These are phyloP conservation scores for Stomorhina lunata DNA, from an alignment of 2,888 invertebrate genomes.

Conservation along the genomic window DNA sequence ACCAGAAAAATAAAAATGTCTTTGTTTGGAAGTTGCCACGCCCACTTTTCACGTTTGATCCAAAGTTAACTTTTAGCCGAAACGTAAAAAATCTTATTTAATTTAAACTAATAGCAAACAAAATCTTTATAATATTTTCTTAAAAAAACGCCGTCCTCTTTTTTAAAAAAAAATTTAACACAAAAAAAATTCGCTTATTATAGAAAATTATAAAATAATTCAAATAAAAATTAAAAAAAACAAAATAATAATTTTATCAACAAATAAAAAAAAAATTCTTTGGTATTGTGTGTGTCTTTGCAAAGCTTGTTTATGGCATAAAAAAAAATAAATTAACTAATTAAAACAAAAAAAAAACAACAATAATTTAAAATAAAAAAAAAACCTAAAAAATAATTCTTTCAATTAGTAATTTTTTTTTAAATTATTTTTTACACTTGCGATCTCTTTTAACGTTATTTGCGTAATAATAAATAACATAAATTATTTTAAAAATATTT, in stretches of 20 bases:
- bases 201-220: constrained; percentile 16
- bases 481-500: constrained; percentile 34
- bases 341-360: constrained; percentile 24
- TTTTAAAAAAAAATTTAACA: constrained; percentile 24
- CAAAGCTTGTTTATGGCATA: constrained; percentile 57
- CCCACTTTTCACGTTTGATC: too few species aligned
- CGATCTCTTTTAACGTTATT: constrained; percentile 64
- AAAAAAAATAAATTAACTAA: constrained; percentile 17
- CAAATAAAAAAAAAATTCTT: not conserved
- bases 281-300: constrained; percentile 61
- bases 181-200: constrained; percentile 49
- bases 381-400: constrained; percentile 33
- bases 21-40: too few species aligned
- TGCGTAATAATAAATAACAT: constrained; percentile 42
- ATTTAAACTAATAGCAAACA: constrained; percentile 11
- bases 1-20: too few species aligned
- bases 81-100: constrained; percentile 13
- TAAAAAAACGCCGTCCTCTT: constrained; percentile 60
- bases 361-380: constrained; percentile 18
- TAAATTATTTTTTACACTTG: constrained; percentile 49
- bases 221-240: not conserved
- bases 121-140: constrained; percentile 9
- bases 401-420: constrained; percentile 53
- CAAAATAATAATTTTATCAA: not conserved
- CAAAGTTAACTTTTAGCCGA: constrained; percentile 7